Evolutionary conservation across 1,140 invertebrate genomes (phyloP), one percentile per base, ranked within the genome.

Genomic region (Drosophila mauritiana): DNA sequence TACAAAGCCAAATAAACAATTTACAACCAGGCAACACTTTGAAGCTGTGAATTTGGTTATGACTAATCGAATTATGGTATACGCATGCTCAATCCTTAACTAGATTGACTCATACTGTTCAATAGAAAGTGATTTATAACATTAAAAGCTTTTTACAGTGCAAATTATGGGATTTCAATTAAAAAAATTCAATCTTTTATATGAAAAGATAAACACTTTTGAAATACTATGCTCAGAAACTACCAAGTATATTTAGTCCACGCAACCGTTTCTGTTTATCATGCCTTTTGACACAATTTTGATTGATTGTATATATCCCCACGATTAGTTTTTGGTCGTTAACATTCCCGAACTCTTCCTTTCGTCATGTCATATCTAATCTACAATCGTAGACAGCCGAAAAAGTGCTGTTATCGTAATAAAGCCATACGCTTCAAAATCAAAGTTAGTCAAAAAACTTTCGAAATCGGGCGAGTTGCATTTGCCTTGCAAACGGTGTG

Each of bases 271-370:
- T 36, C 11, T 34, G 22, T 11, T 43, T 52, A 68, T 68, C 59
- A 42, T 59, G 45, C 45, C 4, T 10, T 54, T 39, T 13, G 25
- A 56, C 67, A 51, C 20, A 56, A 70, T 57, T 57, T 49, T 72
- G 68, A 72, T 72, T 70, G 65, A 70, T 72, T 70, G 57, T 25
- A 13, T 27, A 42, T 27, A 72, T 72, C 67, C 51, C 27, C 11
- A 52, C 64, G 52, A 37, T 70, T 40, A 36, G 52, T 39, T 36
- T 43, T 37, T 25, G 22, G 25, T 43, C 45, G 37, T 65, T 52
- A 68, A 43, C 45, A 68, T 56, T 56, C 27, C 37, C 5, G 67
- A 68, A 68, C 62, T 58, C 39, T 40, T 70, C 52, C 34, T 27
- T 72, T 57, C 6, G 10, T 15, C 52, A 42, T 70, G 10, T 15